phyloP scores from a whole-genome alignment of 2,113 vertebrate species.

The Callocephalon fimbriatum region DNA sequence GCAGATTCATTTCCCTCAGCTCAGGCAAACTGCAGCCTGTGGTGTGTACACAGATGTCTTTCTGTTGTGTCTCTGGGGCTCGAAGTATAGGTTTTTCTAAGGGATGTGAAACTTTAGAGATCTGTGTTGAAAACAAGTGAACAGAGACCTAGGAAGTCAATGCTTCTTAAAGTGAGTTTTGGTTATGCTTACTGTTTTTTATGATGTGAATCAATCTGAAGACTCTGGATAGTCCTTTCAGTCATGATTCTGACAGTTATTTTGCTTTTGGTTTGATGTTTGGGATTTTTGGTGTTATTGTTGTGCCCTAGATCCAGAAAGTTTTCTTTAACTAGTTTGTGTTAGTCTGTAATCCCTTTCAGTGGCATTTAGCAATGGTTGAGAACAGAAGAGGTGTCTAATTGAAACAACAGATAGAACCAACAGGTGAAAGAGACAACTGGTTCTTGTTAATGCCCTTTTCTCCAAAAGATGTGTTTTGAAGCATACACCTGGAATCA shows the following conservation, averaged over 20 bases:
- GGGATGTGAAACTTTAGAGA: not conserved
- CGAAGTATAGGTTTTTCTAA: not conserved
- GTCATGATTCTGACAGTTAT: not conserved
- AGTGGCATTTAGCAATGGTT: not conserved
- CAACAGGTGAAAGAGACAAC: not conserved
- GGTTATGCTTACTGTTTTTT: not conserved
- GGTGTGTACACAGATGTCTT: not conserved
- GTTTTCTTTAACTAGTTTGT: not conserved
- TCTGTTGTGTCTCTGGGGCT: not conserved
- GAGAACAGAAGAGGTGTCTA: not conserved
- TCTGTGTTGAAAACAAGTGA: not conserved
- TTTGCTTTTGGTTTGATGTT: not conserved
- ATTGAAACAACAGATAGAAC: not conserved
- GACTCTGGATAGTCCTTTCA: not conserved
- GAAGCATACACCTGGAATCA: not conserved
- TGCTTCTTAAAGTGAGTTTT: not conserved
- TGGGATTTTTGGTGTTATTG: not conserved
- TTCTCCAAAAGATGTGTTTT: not conserved
- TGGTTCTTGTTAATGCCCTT: not conserved
- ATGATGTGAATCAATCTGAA: not conserved
- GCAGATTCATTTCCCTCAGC: not conserved
- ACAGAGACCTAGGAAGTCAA: not conserved
- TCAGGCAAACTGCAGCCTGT: not conserved
- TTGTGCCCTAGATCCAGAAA: not conserved
- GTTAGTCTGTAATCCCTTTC: not conserved